These are phyloP conservation scores for Peucedramus taeniatus DNA, from an alignment of 2,113 vertebrate genomes.

Conservation along the genomic window DNA sequence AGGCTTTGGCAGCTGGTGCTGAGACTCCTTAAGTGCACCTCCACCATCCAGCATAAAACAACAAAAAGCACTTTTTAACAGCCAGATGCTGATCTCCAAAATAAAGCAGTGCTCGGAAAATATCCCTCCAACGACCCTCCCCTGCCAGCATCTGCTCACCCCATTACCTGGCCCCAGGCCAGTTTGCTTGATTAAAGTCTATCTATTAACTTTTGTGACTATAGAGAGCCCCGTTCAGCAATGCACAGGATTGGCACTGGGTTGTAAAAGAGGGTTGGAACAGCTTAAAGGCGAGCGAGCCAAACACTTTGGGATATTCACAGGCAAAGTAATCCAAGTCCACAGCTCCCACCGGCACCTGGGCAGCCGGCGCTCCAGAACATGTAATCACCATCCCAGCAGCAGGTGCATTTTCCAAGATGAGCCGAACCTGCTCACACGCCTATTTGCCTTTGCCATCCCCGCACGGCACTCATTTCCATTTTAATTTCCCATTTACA, in stretches of 20 bases:
- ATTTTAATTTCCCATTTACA: conserved; percentile 48
- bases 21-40: conserved; percentile 6
- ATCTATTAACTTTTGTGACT: conserved; percentile 31
- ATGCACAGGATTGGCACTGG: neutral
- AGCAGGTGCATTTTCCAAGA: conserved; percentile 52
- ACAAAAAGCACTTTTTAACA: conserved; percentile 12
- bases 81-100: conserved; percentile 37
- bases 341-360: conserved; percentile 41
- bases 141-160: conserved; percentile 42
- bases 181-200: conserved; percentile 49
- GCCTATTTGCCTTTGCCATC: conserved; percentile 11
- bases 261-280: conserved; percentile 37
- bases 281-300: conserved; percentile 24
- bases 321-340: conserved; percentile 46
- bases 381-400: neutral
- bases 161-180: neutral
- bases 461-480: neutral
- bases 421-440: neutral
- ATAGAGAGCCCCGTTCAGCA: neutral
- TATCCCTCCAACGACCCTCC: neutral
- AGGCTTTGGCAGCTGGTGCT: conserved; percentile 32
- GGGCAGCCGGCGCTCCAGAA: conserved; percentile 41
- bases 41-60: conserved; percentile 2
- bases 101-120: neutral
- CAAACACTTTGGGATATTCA: conserved; percentile 49